Evolutionary conservation across 30 jellyfish, hydroid and myxozoan genomes (phyloP), one percentile per base, ranked within the genome.

Genomic region (Pelagia noctiluca): DNA sequence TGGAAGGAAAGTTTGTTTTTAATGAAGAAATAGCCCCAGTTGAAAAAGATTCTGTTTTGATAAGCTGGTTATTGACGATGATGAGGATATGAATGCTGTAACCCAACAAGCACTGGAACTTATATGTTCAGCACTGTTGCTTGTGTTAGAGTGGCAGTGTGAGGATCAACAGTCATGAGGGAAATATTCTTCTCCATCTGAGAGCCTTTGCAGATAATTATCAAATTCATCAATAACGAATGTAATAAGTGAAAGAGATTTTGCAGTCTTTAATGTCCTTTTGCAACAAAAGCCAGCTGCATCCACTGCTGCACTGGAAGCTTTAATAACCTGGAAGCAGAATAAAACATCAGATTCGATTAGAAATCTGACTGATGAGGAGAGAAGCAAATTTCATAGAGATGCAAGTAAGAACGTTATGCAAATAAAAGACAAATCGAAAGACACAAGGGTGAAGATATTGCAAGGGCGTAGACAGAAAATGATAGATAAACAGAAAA

Each of bases 91-190:
- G 50, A 87, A 63, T 1, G 36, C 0, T 1, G 42, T 54, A n/a
- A 60, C 89, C 1, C 71, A 35, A 25, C 89, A 78, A 42, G 79
- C 89, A 61, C 78, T 80, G 0, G 82, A 80, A 65, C 22, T 80
- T 0, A 80, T 69, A 0, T 67, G 1, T 1, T 50, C 78, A 64
- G 91, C 82, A 0, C 0, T 80, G 0, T 2, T 66, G 0, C 0
- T 80, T 32, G 50, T 80, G 12, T 30, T 80, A 0, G 91, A 80
- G 62, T 1, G 87, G 0, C n/a, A n/a, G n/a, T n/a, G n/a, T n/a
- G n/a, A n/a, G n/a, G n/a, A n/a, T n/a, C n/a, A n/a, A n/a, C n/a
- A n/a, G n/a, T n/a, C n/a, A n/a, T n/a, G n/a, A n/a, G n/a, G n/a
- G n/a, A n/a, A n/a, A n/a, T n/a, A n/a, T 37, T 78, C 83, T 86